Evolutionary conservation across 2,113 vertebrate species (phyloP).

Genomic region (Sisor rabdophorus): DNA sequence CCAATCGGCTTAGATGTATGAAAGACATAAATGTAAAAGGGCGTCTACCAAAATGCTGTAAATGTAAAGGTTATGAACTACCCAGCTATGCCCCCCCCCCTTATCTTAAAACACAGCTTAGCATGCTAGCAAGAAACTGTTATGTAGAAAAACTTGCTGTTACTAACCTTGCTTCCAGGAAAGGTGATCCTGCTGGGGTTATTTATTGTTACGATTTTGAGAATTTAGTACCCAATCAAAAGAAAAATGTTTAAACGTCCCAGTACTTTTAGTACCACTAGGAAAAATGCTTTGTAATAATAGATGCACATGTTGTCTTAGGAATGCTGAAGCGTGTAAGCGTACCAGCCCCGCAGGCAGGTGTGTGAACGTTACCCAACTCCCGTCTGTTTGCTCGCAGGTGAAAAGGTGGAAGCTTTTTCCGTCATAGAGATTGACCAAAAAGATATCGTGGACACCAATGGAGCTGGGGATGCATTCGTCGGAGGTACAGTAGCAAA

Average conservation of each 20-base stretch:
- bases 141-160: background rate
- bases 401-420: slow-evolving; percentile 77
- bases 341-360: background rate
- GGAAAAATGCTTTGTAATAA: background rate
- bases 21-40: too few relatives aligned
- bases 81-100: too few relatives aligned
- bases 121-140: background rate
- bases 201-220: too few relatives aligned
- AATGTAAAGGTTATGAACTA: background rate
- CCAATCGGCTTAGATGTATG: too few relatives aligned
- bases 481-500: slow-evolving; percentile 80
- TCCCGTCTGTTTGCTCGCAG: slow-evolving; percentile 54
- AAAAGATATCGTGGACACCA: slow-evolving; percentile 93
- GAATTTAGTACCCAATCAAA: too few relatives aligned
- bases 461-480: slow-evolving; percentile 95
- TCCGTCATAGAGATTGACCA: slow-evolving; percentile 85
- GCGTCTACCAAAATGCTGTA: too few relatives aligned
- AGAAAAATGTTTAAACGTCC: too few relatives aligned
- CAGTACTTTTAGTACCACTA: too few relatives aligned
- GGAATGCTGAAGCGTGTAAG: background rate
- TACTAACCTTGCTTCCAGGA: background rate
- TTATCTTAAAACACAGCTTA: background rate
- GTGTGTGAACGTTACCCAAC: slow-evolving; percentile 15
- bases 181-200: too few relatives aligned
- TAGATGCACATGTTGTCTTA: too few relatives aligned